A percentile compares a stretch with the other conserved stretches of the same genome.
Conservation (phyloP, 2,113 vertebrate species). For the Phalacrocorax pelagicus region DNA sequence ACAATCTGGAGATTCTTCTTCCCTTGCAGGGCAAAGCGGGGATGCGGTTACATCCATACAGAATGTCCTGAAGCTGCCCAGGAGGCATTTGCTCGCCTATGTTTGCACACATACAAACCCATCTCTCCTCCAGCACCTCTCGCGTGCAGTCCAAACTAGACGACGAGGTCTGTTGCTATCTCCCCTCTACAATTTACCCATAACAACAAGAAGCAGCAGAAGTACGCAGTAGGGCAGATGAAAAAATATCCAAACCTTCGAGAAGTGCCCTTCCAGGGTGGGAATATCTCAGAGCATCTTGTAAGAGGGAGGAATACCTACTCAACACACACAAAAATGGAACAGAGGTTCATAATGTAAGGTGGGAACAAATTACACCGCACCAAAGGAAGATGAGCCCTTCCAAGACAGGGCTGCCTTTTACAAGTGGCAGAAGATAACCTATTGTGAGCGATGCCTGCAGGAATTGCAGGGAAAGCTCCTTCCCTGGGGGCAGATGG, state of each 20-base stretch:
- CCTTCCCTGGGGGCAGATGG: not conserved
- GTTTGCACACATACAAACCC: not conserved
- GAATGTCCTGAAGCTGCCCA: not conserved
- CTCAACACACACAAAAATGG: not conserved
- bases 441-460: not conserved
- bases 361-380: not conserved
- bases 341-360: not conserved
- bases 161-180: not conserved
- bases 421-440: not conserved
- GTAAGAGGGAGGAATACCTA: not conserved
- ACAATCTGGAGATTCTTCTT: conserved; percentile 67
- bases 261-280: not conserved
- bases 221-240: not conserved
- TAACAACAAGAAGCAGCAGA: not conserved
- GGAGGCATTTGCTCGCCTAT: not conserved
- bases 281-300: not conserved
- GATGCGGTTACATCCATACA: conserved; percentile 46
- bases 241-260: not conserved
- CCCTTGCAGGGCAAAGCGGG: not conserved
- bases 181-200: not conserved
- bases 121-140: not conserved
- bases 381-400: not conserved
- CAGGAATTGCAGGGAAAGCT: not conserved
- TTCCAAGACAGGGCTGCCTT: not conserved
- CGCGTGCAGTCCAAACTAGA: not conserved